Conservation (phyloP, 2,888 invertebrate genomes). For the Eupithecia pulchellata region DNA sequence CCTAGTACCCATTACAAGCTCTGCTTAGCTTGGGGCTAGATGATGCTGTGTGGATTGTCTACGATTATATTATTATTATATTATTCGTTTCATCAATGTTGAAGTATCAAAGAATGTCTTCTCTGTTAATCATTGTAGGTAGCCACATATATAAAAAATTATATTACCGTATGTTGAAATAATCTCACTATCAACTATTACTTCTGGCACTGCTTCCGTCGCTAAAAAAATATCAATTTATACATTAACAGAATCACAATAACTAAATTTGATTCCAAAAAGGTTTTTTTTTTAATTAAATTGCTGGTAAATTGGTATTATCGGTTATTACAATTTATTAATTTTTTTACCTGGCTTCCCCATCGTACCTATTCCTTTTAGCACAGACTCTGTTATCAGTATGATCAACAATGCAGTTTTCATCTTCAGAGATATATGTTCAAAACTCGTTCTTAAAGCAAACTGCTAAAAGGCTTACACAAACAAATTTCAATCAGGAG, state of each 20-base stretch:
- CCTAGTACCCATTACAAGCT: no score
- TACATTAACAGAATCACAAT: background rate
- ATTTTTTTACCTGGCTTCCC: background rate
- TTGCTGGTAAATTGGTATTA: background rate
- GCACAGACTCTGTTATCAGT: background rate
- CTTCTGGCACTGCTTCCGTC: background rate
- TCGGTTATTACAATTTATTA: background rate
- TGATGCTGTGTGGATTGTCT: no score
- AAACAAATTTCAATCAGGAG: constrained; percentile 22
- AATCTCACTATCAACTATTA: background rate
- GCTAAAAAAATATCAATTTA: background rate
- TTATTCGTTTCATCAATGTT: background rate
- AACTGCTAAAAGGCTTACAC: background rate
- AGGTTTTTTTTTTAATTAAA: no score
- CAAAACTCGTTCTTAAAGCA: background rate
- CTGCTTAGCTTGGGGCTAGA: no score
- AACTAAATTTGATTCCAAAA: no score
- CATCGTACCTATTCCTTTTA: background rate
- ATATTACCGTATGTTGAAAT: background rate
- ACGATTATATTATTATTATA: no score
- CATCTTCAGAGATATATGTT: constrained; percentile 14
- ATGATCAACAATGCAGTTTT: constrained; percentile 16
- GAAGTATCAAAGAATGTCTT: background rate
- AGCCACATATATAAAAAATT: no score
- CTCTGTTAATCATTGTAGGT: background rate